A percentile compares a stretch with the other conserved stretches of the same genome.
Conservation (phyloP, 2,113 vertebrate species). For the Cottus gobio region DNA sequence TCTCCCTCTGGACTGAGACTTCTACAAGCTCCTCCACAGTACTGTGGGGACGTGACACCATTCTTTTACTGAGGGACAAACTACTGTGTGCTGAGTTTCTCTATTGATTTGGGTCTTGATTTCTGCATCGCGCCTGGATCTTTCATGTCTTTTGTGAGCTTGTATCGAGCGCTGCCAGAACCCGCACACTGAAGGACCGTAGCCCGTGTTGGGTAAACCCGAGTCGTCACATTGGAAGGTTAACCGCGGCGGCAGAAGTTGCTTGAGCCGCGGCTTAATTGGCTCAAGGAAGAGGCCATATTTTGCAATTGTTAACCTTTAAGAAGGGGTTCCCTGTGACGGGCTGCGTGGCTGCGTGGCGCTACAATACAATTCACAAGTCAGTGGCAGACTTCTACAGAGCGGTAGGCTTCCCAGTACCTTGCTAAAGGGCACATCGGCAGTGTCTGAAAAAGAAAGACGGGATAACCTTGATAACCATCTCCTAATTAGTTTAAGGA, state of each 20-base stretch:
- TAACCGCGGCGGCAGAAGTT: constrained; percentile 1
- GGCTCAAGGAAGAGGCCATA: constrained; percentile 2
- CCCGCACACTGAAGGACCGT: neutral
- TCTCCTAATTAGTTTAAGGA: no score
- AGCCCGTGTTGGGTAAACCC: neutral
- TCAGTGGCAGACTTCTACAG: neutral
- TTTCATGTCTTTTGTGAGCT: neutral
- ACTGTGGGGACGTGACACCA: neutral
- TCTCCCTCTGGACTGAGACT: neutral
- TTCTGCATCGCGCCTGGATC: neutral
- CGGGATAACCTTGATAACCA: constrained; percentile 6
- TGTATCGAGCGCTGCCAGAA: neutral
- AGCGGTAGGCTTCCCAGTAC: neutral
- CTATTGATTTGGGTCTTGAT: constrained; percentile 2
- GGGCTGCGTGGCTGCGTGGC: neutral
- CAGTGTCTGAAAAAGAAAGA: neutral
- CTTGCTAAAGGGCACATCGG: constrained; percentile 27
- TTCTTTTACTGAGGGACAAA: neutral
- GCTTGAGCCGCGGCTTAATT: neutral
- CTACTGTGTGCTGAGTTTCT: neutral
- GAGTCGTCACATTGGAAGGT: neutral
- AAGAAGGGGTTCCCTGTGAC: neutral
- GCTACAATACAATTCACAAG: constrained; percentile 3
- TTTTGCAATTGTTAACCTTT: constrained; percentile 40
- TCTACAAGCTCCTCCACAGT: neutral